Conservation (phyloP, 1,140 invertebrate species). For the Bilobella aurantiaca region DNA sequence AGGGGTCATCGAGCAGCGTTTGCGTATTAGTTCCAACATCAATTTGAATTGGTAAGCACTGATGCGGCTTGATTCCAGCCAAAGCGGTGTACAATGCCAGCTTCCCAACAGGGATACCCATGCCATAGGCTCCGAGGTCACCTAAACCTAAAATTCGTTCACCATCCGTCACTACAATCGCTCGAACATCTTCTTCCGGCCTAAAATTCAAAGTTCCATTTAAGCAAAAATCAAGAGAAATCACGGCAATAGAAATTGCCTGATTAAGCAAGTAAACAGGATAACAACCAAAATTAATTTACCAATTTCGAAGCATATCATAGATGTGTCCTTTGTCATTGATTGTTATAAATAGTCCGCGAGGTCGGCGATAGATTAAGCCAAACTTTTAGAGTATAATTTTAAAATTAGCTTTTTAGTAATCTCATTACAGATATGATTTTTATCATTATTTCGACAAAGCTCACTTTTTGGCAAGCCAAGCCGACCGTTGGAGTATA, state of each 20-base stretch:
- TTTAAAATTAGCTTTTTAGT: neutral
- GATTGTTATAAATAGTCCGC: constrained; percentile 92
- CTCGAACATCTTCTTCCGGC: constrained; percentile 78
- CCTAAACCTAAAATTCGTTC: constrained; percentile 85
- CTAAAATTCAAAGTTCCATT: no score
- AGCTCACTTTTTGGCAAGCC: constrained; percentile 68
- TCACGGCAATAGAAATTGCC: no score
- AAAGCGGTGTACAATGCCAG: constrained; percentile 81
- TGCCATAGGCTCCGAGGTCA: constrained; percentile 85
- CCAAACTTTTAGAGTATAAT: constrained; percentile 51
- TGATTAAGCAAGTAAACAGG: no score
- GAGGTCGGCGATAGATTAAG: constrained; percentile 77
- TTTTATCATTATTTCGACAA: neutral
- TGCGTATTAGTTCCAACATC: constrained; percentile 90
- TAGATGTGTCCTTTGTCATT: constrained; percentile 87
- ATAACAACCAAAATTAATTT: constrained; percentile 36
- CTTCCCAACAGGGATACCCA: constrained; percentile 90
- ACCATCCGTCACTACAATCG: constrained; percentile 87
- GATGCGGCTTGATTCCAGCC: constrained; percentile 79
- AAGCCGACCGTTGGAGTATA: constrained; percentile 88
- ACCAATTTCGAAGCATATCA: constrained; percentile 72
- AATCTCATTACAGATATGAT: neutral
- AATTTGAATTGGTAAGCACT: constrained; percentile 75
- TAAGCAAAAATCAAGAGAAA: no score
- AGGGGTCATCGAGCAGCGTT: constrained; percentile 68